phyloP scores from a whole-genome alignment of 2,113 vertebrate genomes.

The Mesocricetus auratus region DNA sequence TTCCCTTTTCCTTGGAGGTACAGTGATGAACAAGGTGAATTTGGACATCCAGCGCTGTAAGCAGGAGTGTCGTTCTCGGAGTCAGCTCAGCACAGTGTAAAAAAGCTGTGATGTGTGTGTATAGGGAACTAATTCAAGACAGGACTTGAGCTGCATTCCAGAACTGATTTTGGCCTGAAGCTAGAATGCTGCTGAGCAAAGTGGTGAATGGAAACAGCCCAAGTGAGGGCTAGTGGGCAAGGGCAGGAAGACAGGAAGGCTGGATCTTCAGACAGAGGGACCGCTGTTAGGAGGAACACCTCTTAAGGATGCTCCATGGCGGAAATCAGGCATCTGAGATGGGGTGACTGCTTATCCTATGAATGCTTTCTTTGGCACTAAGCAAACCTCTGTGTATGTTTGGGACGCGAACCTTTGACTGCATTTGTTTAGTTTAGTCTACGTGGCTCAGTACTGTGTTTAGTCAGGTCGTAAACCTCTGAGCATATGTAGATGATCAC shows the following conservation, averaged over 20 bases:
- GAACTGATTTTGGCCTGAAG: neutral
- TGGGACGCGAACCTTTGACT: neutral
- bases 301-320: neutral
- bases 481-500: neutral
- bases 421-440: neutral
- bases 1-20: neutral
- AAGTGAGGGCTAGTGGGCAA: neutral
- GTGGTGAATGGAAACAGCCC: neutral
- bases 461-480: neutral
- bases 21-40: neutral
- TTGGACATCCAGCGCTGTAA: neutral
- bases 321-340: neutral
- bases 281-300: neutral
- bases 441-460: neutral
- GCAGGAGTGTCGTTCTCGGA: neutral
- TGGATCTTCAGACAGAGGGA: neutral
- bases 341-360: neutral
- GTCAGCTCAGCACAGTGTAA: neutral
- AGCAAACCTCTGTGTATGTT: neutral
- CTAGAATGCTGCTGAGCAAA: neutral
- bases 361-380: neutral
- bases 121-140: neutral
- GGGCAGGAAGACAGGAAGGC: no score
- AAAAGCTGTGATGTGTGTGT: neutral
- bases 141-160: no score